Evolutionary conservation across 2,113 vertebrate species (phyloP).

Genomic region (Numida meleagris): DNA sequence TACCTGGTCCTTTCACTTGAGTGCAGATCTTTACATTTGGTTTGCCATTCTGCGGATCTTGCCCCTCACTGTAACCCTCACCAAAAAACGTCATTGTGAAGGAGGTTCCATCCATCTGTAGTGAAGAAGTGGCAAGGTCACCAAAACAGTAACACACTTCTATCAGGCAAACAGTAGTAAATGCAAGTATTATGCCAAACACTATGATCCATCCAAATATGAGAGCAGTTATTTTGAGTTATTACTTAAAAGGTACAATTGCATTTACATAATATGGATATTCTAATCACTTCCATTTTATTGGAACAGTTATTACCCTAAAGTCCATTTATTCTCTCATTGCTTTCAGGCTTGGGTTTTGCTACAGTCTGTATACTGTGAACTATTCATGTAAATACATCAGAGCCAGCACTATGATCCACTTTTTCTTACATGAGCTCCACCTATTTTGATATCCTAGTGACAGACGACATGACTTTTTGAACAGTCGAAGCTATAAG

Average conservation of each 20-base stretch:
- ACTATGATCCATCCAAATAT: neutral
- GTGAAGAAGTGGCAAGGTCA: neutral
- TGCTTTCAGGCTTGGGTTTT: neutral
- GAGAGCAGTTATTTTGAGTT: neutral
- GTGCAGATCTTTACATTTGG: slow-evolving; percentile 91
- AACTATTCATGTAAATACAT: neutral
- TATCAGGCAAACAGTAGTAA: neutral
- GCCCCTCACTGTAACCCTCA: slow-evolving; percentile 87
- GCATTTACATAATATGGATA: neutral
- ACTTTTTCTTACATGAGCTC: neutral
- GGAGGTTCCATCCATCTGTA: slow-evolving; percentile 88
- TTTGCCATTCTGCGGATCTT: slow-evolving; percentile 81
- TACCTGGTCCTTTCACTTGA: slow-evolving; percentile 94
- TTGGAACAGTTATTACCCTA: neutral
- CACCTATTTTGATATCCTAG: neutral
- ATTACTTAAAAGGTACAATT: neutral
- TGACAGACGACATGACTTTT: neutral
- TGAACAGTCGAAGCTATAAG: neutral
- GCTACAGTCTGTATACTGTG: neutral
- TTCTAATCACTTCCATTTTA: neutral
- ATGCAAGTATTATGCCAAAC: neutral
- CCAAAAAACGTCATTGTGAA: slow-evolving; percentile 92
- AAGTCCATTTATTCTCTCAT: neutral
- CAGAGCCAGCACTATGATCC: neutral
- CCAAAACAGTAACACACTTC: neutral